These are phyloP conservation scores for Delia radicum DNA, from an alignment of 1,140 invertebrate species.

Conservation along the genomic window DNA sequence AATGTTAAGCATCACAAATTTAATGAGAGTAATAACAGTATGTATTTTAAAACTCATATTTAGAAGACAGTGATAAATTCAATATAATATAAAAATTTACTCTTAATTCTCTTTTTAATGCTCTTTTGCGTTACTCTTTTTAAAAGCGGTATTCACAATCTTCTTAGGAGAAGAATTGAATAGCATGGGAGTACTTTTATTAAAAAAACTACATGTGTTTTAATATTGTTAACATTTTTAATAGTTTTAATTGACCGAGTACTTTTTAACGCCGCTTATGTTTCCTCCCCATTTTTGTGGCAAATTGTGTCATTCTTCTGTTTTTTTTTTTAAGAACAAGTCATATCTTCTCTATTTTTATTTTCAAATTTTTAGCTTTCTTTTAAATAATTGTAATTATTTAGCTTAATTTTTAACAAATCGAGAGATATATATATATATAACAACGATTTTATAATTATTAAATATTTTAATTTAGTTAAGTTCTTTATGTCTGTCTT, in stretches of 20 bases:
- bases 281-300: neutral
- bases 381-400: neutral
- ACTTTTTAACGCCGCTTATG: no score
- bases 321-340: neutral
- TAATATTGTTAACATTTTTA: no score
- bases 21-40: no score
- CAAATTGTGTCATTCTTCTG: neutral
- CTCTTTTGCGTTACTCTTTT: no score
- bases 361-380: neutral
- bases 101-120: neutral
- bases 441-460: neutral
- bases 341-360: neutral
- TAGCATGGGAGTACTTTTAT: no score
- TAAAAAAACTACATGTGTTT: no score
- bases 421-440: neutral
- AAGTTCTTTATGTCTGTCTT: neutral
- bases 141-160: no score
- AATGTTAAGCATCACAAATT: no score
- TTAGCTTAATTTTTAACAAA: neutral
- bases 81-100: neutral
- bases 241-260: no score
- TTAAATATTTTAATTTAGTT: neutral
- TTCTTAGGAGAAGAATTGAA: no score
- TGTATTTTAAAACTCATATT: no score
- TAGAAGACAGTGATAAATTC: neutral